phyloP scores from a whole-genome alignment of 2,888 invertebrate genomes.

The Hybos culiciformis region DNA sequence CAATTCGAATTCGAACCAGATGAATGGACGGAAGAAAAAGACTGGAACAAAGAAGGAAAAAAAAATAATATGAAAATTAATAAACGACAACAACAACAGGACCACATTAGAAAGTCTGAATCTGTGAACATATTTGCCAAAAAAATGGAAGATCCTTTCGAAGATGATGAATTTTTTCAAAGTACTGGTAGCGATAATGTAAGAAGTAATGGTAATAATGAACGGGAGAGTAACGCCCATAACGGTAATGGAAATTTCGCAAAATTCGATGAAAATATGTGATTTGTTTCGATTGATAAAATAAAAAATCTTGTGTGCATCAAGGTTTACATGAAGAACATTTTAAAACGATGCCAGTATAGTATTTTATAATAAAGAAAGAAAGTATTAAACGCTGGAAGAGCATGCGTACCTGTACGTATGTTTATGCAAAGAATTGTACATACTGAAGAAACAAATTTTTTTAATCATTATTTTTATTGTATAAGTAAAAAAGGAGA shows the following conservation, averaged over 20 bases:
- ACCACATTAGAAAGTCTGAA: constrained; percentile 71
- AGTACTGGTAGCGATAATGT: constrained; percentile 18
- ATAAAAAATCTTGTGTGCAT: too few species aligned
- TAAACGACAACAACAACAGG: constrained; percentile 34
- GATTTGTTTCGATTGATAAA: too few species aligned
- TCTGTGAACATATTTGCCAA: constrained; percentile 80
- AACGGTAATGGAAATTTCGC: constrained; percentile 36
- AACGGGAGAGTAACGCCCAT: constrained; percentile 17
- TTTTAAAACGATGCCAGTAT: too few species aligned
- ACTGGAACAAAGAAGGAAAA: constrained; percentile 21
- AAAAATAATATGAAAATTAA: constrained; percentile 4
- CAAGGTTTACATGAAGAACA: too few species aligned
- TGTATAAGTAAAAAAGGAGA: too few species aligned
- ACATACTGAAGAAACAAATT: too few species aligned
- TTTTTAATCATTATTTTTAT: too few species aligned
- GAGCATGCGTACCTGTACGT: too few species aligned
- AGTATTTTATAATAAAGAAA: too few species aligned
- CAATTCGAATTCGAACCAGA: constrained; percentile 33
- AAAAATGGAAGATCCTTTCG: constrained; percentile 80
- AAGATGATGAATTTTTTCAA: constrained; percentile 75
- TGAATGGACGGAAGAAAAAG: constrained; percentile 36
- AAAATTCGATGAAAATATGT: constrained; percentile 38
- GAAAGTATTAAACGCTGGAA: too few species aligned
- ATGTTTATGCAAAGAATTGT: too few species aligned
- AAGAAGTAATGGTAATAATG: constrained; percentile 3